Base-by-base conservation (phyloP, 2,113 vertebrate species). In the Mungos mungo region DNA sequence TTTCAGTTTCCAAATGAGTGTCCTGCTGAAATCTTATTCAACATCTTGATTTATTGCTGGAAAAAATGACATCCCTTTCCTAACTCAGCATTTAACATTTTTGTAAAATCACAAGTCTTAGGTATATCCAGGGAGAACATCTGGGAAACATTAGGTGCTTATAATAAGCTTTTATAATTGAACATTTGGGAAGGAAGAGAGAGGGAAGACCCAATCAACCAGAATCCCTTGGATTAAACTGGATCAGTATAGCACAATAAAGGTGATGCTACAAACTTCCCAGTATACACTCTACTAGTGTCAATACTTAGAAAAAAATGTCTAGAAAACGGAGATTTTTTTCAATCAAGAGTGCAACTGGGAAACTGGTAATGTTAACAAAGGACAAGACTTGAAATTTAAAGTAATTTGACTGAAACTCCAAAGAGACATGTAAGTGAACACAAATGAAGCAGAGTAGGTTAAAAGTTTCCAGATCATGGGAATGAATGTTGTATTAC, bases 111-210 rank as follows among this genome's bases (percentile, higher is more conserved):
- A 65, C 13, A 18, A 90, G 9, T 89, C 16, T 80, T 14, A 65
- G 31, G 33, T 65, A 90, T 86, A 97, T 23, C 89, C 11, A 86
- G 94, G 90, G 45, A 80, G 33, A 96, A 93, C 63, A 18, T 74
- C 45, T 33, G 18, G 23, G 27, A 92, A 92, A 71, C 19, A 95
- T 23, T 81, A 60, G 41, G 1, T 63, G 4, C 12, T 47, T 76
- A 71, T 88, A 72, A 86, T 35, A 45, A 71, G 27, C 6, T 92
- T 90, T 83, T 23, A 31, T 14, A 82, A 84, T 71, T 50, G 76
- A 96, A 68, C 7, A 88, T 18, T 47, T 1, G 0, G 8, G 54
- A 74, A 38, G 1, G 15, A 31, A 82, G 31, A 16, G 21, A 0
- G 23, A 57, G 4, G 14, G 2, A 68, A 7, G 76, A 8, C 33